Percentiles rank a stretch among this genome's conserved stretches.
Evolutionary conservation across 2,888 invertebrate genomes (phyloP).

Genomic region (Dryocosmus kuriphilus): DNA sequence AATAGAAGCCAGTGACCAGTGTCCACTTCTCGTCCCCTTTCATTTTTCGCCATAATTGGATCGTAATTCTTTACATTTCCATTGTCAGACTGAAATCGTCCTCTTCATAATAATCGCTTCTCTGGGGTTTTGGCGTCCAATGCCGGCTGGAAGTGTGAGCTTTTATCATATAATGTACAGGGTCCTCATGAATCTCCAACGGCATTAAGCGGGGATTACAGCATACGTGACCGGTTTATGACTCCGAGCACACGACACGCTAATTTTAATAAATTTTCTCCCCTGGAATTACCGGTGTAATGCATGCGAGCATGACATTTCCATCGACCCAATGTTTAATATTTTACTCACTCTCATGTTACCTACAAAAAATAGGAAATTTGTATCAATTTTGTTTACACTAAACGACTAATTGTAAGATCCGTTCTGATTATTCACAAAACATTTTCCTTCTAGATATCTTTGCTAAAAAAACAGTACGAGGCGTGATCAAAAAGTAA

Average conservation of each 20-base stretch:
- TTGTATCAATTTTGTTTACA: background rate
- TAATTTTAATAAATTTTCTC: slow-evolving; percentile 39
- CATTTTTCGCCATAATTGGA: slow-evolving; percentile 10
- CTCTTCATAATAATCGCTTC: slow-evolving; percentile 28
- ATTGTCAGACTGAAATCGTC: slow-evolving; percentile 19
- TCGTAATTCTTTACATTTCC: background rate
- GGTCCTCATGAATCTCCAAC: slow-evolving; percentile 22
- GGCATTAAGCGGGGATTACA: slow-evolving; percentile 22
- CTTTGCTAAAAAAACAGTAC: too few species aligned
- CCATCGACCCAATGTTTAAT: background rate
- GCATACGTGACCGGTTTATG: slow-evolving; percentile 28
- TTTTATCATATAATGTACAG: slow-evolving; percentile 25
- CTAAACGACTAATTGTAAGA: background rate
- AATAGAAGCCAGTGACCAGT: background rate
- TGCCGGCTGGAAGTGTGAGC: background rate
- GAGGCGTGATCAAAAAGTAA: too few species aligned
- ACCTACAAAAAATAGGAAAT: background rate
- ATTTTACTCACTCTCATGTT: background rate
- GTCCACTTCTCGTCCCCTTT: background rate
- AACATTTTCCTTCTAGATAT: too few species aligned
- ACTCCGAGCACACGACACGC: slow-evolving; percentile 21
- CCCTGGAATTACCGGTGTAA: slow-evolving; percentile 26
- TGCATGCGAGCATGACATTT: slow-evolving; percentile 25
- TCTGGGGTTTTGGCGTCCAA: background rate
- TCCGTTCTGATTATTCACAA: too few species aligned